These are phyloP conservation scores for Heliconius sara DNA, from an alignment of 2,888 invertebrate species.

Conservation along the genomic window DNA sequence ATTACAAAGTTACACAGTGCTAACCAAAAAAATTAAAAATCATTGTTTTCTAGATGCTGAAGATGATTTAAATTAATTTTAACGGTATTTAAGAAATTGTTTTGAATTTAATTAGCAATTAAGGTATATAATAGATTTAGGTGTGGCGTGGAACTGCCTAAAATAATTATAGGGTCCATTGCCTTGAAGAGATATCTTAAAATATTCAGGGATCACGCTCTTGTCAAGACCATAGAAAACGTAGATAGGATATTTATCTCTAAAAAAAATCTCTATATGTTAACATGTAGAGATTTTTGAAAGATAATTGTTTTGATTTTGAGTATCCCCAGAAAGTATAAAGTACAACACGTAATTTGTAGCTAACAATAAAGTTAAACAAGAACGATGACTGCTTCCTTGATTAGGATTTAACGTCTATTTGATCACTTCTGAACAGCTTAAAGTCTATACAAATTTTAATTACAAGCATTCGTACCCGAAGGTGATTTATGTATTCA, in stretches of 20 bases:
- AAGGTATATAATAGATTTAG: constrained; percentile 59
- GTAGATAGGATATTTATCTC: constrained; percentile 40
- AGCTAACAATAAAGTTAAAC: neutral
- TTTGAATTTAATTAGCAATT: constrained; percentile 38
- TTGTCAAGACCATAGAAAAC: constrained; percentile 35
- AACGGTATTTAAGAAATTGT: neutral
- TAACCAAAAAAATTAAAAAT: too few species aligned
- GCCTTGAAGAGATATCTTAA: constrained; percentile 54
- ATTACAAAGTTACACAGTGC: too few species aligned
- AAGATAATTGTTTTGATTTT: too few species aligned
- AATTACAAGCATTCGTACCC: constrained; percentile 59
- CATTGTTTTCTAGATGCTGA: too few species aligned
- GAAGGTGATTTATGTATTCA: constrained; percentile 61
- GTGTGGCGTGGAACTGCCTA: constrained; percentile 58
- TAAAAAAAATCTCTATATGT: too few species aligned
- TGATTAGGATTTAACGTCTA: constrained; percentile 1
- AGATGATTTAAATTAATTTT: too few species aligned
- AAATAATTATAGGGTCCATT: constrained; percentile 61
- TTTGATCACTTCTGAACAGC: constrained; percentile 36
- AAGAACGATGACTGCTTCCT: neutral
- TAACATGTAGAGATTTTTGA: too few species aligned
- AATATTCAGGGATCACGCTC: constrained; percentile 55
- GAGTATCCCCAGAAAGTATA: too few species aligned
- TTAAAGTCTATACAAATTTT: constrained; percentile 52
- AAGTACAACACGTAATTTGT: neutral